These are phyloP conservation scores for Bombus breviceps DNA, from an alignment of 1,140 invertebrate species.

Conservation along the genomic window DNA sequence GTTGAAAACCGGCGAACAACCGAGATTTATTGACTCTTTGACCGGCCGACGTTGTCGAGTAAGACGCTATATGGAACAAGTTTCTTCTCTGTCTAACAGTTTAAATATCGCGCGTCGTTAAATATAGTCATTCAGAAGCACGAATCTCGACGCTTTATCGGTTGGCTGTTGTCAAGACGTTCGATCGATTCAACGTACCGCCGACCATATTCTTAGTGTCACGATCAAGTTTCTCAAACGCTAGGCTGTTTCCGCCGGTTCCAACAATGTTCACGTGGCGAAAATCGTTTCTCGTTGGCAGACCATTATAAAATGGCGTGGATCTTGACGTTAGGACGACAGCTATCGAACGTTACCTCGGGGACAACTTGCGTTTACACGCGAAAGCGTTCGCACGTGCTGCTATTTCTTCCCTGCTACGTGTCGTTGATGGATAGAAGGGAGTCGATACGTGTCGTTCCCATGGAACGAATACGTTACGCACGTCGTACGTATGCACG, in stretches of 20 bases:
- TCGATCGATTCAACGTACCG: background rate
- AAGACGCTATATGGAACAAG: background rate
- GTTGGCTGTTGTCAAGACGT: background rate
- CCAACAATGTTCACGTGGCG: background rate
- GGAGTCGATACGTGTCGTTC: background rate
- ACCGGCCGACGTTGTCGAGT: too few relatives aligned
- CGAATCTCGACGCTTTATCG: background rate
- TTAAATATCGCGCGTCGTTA: background rate
- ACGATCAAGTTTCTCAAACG: background rate
- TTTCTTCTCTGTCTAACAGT: background rate
- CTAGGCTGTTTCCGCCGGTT: background rate
- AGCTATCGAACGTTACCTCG: background rate
- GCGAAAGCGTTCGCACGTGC: background rate
- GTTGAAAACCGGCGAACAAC: background rate
- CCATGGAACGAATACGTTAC: background rate
- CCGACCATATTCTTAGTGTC: background rate
- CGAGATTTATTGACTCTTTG: conserved; percentile 23
- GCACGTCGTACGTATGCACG: background rate
- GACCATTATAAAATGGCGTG: background rate
- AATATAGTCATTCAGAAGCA: background rate
- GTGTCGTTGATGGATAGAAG: background rate
- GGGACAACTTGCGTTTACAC: background rate
- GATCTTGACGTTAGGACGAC: background rate
- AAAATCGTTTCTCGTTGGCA: background rate
- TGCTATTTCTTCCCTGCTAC: background rate